phyloP scores from a whole-genome alignment of 1,140 invertebrate genomes.

The Manduca sexta region DNA sequence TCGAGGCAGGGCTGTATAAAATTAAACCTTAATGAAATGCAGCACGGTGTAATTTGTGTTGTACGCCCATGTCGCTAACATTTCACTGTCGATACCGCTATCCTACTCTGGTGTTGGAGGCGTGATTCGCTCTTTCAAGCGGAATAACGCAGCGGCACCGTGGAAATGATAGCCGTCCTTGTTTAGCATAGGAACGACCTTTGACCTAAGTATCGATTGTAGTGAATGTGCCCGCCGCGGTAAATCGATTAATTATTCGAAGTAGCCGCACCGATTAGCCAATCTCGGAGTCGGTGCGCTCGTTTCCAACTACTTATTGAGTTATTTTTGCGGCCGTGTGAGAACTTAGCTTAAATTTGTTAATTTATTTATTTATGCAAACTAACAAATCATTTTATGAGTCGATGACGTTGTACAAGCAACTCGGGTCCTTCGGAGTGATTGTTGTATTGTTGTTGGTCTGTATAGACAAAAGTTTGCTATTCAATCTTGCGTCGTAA shows the following conservation, averaged over 20 bases:
- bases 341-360: no score
- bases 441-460: no score
- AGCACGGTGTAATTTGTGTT: slow-evolving; percentile 54
- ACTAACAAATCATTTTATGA: no score
- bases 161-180: slow-evolving; percentile 54
- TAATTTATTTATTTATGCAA: no score
- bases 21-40: slow-evolving; percentile 40
- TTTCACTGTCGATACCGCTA: slow-evolving; percentile 59
- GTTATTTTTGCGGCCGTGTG: neutral
- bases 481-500: no score
- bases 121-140: slow-evolving; percentile 64
- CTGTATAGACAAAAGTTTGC: no score
- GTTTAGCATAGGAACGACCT: slow-evolving; percentile 53
- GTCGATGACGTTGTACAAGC: no score
- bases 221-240: slow-evolving; percentile 53
- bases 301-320: neutral
- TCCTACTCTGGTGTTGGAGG: slow-evolving; percentile 56
- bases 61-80: slow-evolving; percentile 41
- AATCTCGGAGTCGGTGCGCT: slow-evolving; percentile 17
- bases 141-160: slow-evolving; percentile 46
- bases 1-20: slow-evolving; percentile 21
- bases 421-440: no score
- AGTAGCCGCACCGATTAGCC: slow-evolving; percentile 34
- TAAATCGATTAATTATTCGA: slow-evolving; percentile 45
- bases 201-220: slow-evolving; percentile 66